A percentile compares a stretch with the other conserved stretches of the same genome.
These are phyloP conservation scores for Keiferia lycopersicella DNA, from an alignment of 2,888 invertebrate genomes.

Conservation along the genomic window DNA sequence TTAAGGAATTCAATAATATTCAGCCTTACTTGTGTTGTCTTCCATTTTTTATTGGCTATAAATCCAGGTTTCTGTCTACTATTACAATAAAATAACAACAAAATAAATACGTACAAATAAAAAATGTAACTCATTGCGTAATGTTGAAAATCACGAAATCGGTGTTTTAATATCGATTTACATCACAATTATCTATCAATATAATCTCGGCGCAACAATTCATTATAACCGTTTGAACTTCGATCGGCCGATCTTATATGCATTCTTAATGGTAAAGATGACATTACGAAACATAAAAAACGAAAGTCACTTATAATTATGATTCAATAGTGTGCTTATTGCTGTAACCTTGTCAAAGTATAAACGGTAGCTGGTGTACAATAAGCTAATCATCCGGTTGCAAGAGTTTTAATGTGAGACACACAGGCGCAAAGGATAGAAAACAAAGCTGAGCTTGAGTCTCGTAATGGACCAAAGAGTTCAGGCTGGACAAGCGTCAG, in stretches of 20 bases:
- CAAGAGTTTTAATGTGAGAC: conserved; percentile 48
- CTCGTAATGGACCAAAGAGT: too few relatives aligned
- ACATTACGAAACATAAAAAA: conserved; percentile 22
- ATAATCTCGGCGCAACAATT: conserved; percentile 3
- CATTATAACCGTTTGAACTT: neutral
- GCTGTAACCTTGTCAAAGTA: conserved; percentile 65
- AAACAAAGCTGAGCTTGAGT: neutral
- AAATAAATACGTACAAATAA: too few relatives aligned
- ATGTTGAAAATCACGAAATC: neutral
- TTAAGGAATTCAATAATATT: too few relatives aligned
- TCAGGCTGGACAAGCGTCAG: too few relatives aligned
- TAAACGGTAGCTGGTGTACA: conserved; percentile 72
- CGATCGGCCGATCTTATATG: neutral
- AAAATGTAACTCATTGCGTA: too few relatives aligned
- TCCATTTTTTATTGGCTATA: too few relatives aligned
- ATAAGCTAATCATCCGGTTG: conserved; percentile 71
- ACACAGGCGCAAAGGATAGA: conserved; percentile 35
- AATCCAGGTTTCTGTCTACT: too few relatives aligned
- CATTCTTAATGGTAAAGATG: neutral
- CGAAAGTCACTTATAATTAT: conserved; percentile 56
- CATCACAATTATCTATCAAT: neutral
- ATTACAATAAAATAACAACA: too few relatives aligned
- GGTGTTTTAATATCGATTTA: neutral
- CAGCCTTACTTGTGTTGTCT: too few relatives aligned
- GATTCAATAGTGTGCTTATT: conserved; percentile 57